Conservation (phyloP, 2,113 vertebrate species). For the Martes martes region DNA sequence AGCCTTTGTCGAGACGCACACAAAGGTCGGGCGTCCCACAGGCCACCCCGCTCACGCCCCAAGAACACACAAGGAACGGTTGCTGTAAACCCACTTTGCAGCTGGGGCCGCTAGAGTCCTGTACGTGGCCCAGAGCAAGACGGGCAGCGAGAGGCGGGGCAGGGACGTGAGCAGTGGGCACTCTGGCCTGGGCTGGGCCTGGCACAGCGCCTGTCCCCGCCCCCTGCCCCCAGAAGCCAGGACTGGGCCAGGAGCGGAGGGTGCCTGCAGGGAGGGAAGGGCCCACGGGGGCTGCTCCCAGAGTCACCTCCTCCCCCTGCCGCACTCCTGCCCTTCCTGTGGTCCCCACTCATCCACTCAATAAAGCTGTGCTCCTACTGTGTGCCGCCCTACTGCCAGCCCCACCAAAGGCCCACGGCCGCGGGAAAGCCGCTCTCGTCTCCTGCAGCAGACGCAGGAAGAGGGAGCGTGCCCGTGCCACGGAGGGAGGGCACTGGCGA, state of each 20-base stretch:
- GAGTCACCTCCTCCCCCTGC: not conserved
- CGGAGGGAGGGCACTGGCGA: fast-evolving
- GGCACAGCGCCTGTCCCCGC: fast-evolving
- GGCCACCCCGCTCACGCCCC: not conserved
- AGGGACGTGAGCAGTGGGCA: not conserved
- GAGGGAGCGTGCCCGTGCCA: not conserved
- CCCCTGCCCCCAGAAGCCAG: not conserved
- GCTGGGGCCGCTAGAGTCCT: not conserved
- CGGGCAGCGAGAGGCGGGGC: not conserved
- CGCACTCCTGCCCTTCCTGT: not conserved
- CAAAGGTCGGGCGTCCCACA: not conserved
- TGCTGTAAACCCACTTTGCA: not conserved
- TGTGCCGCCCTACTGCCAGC: not conserved
- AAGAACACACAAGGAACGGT: not conserved
- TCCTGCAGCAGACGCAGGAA: fast-evolving
- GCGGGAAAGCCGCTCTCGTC: fast-evolving
- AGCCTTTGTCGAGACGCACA: not conserved
- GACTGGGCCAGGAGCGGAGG: too few species aligned
- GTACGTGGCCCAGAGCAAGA: not conserved
- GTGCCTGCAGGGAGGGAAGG: fast-evolving
- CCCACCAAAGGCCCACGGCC: not conserved
- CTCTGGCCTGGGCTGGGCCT: not conserved
- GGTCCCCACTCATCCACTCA: too few species aligned
- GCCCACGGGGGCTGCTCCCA: not conserved
- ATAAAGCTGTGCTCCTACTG: not conserved